Conservation (phyloP, 2,113 vertebrate species). For the Misgurnus mizolepis region DNA sequence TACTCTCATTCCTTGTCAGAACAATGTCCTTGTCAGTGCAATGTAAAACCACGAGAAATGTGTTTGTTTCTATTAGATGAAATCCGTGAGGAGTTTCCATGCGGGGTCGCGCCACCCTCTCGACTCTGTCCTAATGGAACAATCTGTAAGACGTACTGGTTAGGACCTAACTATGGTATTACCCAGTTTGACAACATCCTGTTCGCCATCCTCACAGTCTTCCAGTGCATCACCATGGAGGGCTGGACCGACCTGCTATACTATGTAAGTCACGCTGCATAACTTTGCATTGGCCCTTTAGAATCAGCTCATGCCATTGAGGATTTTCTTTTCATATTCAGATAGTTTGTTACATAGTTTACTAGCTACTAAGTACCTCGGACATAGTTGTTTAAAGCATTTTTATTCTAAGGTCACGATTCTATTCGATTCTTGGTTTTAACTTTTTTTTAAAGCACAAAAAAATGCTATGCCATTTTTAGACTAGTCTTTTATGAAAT, state of each 20-base stretch:
- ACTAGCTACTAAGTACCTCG: too few species aligned
- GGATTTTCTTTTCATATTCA: neutral
- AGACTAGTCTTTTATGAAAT: too few species aligned
- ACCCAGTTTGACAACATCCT: constrained; percentile 97
- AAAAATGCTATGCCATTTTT: too few species aligned
- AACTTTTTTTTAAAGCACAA: too few species aligned
- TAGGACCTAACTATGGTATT: constrained; percentile 92
- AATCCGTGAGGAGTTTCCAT: constrained; percentile 86
- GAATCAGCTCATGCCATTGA: neutral
- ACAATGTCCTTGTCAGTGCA: too few species aligned
- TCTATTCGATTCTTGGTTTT: too few species aligned
- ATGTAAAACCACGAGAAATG: too few species aligned
- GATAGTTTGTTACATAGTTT: neutral
- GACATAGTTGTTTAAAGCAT: too few species aligned
- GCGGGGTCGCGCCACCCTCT: constrained; percentile 80
- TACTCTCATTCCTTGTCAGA: neutral
- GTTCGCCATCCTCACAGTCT: constrained; percentile 92
- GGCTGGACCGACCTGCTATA: constrained; percentile 95
- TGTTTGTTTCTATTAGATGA: constrained; percentile 71
- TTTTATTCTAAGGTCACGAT: too few species aligned
- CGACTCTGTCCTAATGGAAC: constrained; percentile 87
- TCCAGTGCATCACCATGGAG: constrained; percentile 98
- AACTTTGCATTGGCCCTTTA: neutral
- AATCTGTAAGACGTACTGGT: constrained; percentile 84
- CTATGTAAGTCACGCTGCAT: constrained; percentile 76